These are phyloP conservation scores for Aselliscus stoliczkanus DNA, from an alignment of 2,797 vertebrate species.

Conservation along the genomic window DNA sequence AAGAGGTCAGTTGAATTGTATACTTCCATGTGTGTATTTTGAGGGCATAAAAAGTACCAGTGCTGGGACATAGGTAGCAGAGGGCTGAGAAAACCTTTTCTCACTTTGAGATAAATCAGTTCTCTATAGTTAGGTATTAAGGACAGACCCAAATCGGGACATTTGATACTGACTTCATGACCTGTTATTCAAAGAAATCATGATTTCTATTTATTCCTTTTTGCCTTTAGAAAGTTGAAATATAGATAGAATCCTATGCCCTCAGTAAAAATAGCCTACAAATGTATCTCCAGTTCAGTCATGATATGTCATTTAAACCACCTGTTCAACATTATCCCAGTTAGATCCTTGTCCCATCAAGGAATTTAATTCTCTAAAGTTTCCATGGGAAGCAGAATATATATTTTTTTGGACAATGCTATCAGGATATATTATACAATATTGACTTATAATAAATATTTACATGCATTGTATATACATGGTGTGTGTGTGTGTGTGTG, in stretches of 20 bases:
- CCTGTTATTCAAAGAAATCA: background rate
- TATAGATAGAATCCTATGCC: background rate
- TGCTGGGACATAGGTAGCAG: background rate
- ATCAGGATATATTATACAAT: background rate
- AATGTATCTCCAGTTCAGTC: background rate
- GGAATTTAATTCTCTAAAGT: background rate
- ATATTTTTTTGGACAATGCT: background rate
- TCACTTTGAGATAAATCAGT: background rate
- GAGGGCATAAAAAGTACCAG: background rate
- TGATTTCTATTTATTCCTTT: background rate
- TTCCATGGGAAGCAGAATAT: background rate
- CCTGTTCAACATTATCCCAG: background rate
- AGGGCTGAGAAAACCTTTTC: background rate
- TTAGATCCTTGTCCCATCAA: background rate
- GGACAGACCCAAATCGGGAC: background rate
- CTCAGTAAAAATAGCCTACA: background rate
- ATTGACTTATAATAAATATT: background rate
- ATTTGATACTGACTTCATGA: background rate
- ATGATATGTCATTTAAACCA: background rate
- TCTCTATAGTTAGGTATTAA: background rate
- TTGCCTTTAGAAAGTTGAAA: background rate
- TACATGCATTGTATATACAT: background rate
- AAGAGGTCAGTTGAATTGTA: conserved; percentile 60
- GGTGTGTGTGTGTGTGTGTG: fast-evolving
- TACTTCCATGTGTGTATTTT: conserved; percentile 40